Conservation (phyloP, 2,888 invertebrate species). For the Acanthosepion esculentum region DNA sequence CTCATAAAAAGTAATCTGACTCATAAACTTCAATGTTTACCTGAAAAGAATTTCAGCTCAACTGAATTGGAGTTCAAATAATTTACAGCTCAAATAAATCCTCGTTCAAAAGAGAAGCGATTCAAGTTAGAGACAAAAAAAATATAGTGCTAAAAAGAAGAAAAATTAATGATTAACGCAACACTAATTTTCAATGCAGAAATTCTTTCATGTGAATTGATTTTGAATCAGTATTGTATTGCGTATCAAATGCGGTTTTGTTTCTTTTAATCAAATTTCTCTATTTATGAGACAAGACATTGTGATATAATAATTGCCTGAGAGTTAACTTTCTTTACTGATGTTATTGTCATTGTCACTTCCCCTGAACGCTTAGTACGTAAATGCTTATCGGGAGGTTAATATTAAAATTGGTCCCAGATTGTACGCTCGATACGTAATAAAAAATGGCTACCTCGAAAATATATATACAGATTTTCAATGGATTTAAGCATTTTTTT, state of each 20-base stretch:
- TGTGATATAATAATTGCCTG: not conserved
- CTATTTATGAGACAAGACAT: not conserved
- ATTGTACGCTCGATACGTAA: too few relatives aligned
- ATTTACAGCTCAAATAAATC: not conserved
- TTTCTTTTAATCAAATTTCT: not conserved
- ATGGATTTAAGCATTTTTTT: too few relatives aligned
- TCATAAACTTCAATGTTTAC: not conserved
- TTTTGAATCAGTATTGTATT: not conserved
- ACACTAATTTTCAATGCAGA: not conserved
- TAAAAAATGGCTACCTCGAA: too few relatives aligned
- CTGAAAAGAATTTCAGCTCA: not conserved
- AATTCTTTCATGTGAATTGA: not conserved
- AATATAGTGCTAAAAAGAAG: not conserved
- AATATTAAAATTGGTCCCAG: too few relatives aligned
- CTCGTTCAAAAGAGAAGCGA: not conserved
- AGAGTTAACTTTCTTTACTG: not conserved
- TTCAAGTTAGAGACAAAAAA: not conserved
- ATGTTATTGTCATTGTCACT: not conserved
- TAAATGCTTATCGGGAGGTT: too few relatives aligned
- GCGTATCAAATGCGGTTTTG: not conserved
- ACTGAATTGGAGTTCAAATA: conserved; percentile 20
- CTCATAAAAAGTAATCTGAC: not conserved
- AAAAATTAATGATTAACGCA: not conserved
- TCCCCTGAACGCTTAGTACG: not conserved
- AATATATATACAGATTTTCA: too few relatives aligned